A percentile compares a stretch with the other conserved stretches of the same genome.
Conservation (phyloP, 2,113 vertebrate species). For the Regulus satrapa region DNA sequence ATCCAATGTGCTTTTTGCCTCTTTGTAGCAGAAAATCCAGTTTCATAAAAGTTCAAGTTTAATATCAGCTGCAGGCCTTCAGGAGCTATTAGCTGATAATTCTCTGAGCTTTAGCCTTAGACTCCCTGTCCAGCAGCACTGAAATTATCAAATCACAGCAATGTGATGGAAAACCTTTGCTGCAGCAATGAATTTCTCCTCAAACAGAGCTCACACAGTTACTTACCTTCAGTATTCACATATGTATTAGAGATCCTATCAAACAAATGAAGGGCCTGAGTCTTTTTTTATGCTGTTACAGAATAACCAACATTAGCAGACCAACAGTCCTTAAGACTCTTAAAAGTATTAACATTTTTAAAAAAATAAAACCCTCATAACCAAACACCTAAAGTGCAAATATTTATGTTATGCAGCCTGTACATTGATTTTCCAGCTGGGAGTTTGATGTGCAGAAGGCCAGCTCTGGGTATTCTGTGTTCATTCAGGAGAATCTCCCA, state of each 20-base stretch:
- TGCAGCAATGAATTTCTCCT: constrained; percentile 15
- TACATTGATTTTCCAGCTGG: not conserved
- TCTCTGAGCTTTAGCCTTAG: constrained; percentile 17
- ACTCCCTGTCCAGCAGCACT: not conserved
- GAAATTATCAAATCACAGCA: constrained; percentile 51
- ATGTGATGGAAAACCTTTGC: constrained; percentile 9
- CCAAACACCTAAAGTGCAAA: not conserved
- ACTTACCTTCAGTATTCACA: not conserved
- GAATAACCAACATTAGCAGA: not conserved
- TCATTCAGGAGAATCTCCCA: not conserved
- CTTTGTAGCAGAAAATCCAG: not conserved
- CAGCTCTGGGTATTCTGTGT: not conserved
- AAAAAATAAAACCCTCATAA: not conserved
- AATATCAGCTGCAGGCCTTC: constrained; percentile 32
- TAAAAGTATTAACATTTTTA: not conserved
- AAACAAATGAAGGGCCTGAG: not conserved
- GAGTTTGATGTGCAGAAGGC: not conserved
- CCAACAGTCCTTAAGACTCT: not conserved
- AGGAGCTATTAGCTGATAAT: constrained; percentile 48
- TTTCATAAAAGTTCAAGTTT: constrained; percentile 19
- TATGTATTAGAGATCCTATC: not conserved
- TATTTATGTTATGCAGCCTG: not conserved
- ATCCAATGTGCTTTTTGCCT: not conserved
- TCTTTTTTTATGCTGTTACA: not conserved
- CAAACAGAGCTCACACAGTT: not conserved